phyloP scores from a whole-genome alignment of 2,797 vertebrate species.

The Geotrypetes seraphini region DNA sequence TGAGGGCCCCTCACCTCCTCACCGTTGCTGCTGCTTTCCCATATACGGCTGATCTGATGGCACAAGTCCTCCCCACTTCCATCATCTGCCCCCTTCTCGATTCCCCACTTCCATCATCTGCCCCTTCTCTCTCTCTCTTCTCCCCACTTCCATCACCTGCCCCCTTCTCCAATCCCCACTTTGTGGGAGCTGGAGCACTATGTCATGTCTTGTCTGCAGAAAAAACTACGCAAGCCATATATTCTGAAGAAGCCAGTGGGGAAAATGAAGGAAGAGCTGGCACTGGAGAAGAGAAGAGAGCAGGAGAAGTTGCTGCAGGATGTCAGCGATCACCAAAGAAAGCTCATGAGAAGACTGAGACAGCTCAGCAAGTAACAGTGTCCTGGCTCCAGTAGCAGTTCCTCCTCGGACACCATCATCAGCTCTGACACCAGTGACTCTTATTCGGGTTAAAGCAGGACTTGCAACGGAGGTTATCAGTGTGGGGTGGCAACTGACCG shows the following conservation, averaged over 20 bases:
- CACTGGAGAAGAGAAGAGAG: constrained; percentile 84
- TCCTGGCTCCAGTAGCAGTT: constrained; percentile 85
- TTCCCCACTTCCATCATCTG: too few species aligned
- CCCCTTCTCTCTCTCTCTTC: too few species aligned
- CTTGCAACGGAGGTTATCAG: not conserved
- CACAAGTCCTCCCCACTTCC: too few species aligned
- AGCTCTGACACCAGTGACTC: constrained; percentile 88
- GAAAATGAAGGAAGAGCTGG: constrained; percentile 80
- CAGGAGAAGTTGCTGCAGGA: constrained; percentile 82
- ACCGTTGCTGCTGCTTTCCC: too few species aligned
- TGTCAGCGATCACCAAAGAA: constrained; percentile 81
- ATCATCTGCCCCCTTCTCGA: too few species aligned
- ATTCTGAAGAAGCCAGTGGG: constrained; percentile 75
- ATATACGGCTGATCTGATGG: too few species aligned
- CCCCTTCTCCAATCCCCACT: too few species aligned
- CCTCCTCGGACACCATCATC: constrained; percentile 70
- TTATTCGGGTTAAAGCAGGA: constrained; percentile 61
- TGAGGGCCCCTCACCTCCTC: too few species aligned
- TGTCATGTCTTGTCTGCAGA: constrained; percentile 83
- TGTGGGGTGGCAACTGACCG: too few species aligned
- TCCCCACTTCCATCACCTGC: too few species aligned
- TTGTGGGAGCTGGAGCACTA: constrained; percentile 84
- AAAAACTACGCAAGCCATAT: constrained; percentile 82
- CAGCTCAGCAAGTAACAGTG: constrained; percentile 48
- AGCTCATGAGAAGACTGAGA: constrained; percentile 59